Base-by-base conservation (phyloP, 2,797 vertebrate species). In the Cheirogaleus major region DNA sequence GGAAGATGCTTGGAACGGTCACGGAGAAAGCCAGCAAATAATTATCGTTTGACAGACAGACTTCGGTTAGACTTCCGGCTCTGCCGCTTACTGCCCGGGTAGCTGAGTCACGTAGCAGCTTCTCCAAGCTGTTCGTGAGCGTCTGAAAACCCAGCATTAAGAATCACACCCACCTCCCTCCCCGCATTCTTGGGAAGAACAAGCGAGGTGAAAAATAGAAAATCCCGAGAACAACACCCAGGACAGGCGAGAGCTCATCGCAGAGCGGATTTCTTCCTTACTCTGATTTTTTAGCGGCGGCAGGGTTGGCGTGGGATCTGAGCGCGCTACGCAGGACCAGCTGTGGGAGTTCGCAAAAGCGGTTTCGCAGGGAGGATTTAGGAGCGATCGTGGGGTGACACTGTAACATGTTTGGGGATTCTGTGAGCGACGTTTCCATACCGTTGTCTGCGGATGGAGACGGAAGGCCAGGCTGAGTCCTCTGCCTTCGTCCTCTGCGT, bases 141-240 rank as follows among this genome's bases (percentile, higher is more conserved):
- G 22, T 14, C 67, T 50, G 57, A 41, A 55, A 72, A 72, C 3
- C 11, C 1, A 67, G 35, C 59, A 2, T 72, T 32, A 72, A 70
- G 78, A 41, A 65, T 30, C 25, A 41, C 32, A 45, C 4, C 73
- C 30, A 17, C 10, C 59, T 38, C 32, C 10, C 59, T 38, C 15
- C 76, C 69, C 25, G 35, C 25, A 23, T 72, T 38, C 59, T 23
- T 22, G 61, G 38, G 52, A 55, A 38, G 92, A 55, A 25, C 38
- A 17, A 7, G n/a, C 0, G 9, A 13, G 69, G 50, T 9, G 15
- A 38, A 5, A 27, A 20, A 35, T 7, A 4, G 4, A 1, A 13
- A 22, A 23, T 20, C 12, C 12, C 0, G 0, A 14, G 11, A 23
- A 4, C 7, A 2, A 18, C 0, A 35, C 18, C 50, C 2, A 12